These are phyloP conservation scores for Microdon myrmicae DNA, from an alignment of 2,888 invertebrate species.

Conservation along the genomic window DNA sequence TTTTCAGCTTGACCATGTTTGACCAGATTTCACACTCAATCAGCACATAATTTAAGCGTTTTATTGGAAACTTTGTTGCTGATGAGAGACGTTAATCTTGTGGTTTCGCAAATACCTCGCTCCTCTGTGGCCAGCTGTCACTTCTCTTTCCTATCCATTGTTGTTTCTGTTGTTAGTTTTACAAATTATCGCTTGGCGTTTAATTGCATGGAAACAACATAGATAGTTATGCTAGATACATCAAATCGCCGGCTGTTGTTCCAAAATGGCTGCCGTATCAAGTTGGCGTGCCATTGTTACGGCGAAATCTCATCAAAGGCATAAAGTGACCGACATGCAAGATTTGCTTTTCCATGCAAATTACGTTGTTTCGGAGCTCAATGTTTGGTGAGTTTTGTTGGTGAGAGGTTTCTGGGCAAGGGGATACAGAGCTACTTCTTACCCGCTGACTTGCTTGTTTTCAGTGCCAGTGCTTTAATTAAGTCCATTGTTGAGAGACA, in stretches of 20 bases:
- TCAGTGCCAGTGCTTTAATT: slow-evolving; percentile 29
- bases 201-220: slow-evolving; percentile 40
- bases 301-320: slow-evolving; percentile 13
- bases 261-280: slow-evolving; percentile 47
- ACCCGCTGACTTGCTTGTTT: slow-evolving; percentile 15
- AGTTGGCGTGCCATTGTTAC: slow-evolving; percentile 45
- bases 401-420: slow-evolving; percentile 15
- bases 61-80: no score
- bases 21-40: slow-evolving; percentile 64
- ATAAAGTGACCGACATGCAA: slow-evolving; percentile 18
- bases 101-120: no score
- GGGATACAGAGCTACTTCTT: slow-evolving; percentile 1
- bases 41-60: slow-evolving; percentile 55
- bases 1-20: slow-evolving; percentile 38
- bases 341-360: slow-evolving; percentile 43
- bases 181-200: slow-evolving; percentile 50
- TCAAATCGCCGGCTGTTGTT: slow-evolving; percentile 32
- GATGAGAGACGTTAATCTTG: no score
- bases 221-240: no score
- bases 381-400: slow-evolving; percentile 16
- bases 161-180: slow-evolving; percentile 45
- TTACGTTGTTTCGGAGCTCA: slow-evolving; percentile 31
- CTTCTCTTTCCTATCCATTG: no score
- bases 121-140: no score
- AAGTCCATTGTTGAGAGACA: slow-evolving; percentile 28